A percentile compares a stretch with the other conserved stretches of the same genome.
Evolutionary conservation across 2,888 invertebrate species (phyloP).

Genomic region (Agrotis segetum): DNA sequence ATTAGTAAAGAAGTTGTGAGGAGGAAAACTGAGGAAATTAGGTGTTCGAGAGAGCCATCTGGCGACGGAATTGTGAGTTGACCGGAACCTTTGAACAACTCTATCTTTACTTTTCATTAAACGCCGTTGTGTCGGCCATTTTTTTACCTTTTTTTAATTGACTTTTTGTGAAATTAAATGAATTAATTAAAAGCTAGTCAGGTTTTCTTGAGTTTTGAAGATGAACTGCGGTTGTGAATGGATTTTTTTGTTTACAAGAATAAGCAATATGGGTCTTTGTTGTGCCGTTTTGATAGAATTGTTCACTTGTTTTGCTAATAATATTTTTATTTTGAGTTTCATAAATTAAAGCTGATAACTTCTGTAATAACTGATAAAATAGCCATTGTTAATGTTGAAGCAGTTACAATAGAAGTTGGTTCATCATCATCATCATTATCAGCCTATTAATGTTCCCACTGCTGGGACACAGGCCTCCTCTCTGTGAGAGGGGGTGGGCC

Average conservation of each 20-base stretch:
- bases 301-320: not conserved
- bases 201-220: constrained; percentile 19
- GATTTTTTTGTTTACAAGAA: constrained; percentile 4
- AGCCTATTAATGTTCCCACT: too few relatives aligned
- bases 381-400: not conserved
- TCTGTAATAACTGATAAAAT: too few relatives aligned
- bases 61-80: constrained; percentile 69
- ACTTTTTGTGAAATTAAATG: constrained; percentile 52
- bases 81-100: constrained; percentile 70
- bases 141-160: constrained; percentile 39
- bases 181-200: constrained; percentile 43
- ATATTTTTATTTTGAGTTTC: not conserved
- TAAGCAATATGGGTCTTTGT: not conserved
- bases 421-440: too few relatives aligned
- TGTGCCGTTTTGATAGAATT: not conserved
- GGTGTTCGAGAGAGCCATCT: constrained; percentile 68
- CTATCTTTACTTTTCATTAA: constrained; percentile 78
- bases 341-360: not conserved
- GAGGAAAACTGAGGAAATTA: constrained; percentile 75
- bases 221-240: constrained; percentile 15
- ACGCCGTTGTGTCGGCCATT: constrained; percentile 55
- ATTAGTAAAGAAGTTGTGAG: constrained; percentile 71
- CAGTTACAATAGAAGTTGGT: not conserved
- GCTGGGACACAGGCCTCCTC: too few relatives aligned
- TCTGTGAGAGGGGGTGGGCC: too few relatives aligned